Conservation (phyloP, 2,113 vertebrate species). For the Noctilio leporinus region DNA sequence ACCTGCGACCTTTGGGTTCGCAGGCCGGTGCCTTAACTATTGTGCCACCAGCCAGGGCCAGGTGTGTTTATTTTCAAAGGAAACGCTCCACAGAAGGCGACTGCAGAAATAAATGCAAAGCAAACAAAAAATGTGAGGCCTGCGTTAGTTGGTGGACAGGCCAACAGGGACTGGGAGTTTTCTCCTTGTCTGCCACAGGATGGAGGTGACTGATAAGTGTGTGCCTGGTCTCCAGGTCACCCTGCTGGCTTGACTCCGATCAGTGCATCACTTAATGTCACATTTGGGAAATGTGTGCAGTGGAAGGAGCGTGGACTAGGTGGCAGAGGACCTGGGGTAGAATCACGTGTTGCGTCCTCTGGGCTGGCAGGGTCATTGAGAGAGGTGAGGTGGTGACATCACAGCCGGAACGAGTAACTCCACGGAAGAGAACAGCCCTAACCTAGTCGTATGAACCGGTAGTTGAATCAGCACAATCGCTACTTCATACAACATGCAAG, state of each 20-base stretch:
- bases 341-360: neutral
- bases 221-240: neutral
- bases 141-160: fast-evolving
- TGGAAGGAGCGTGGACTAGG: neutral
- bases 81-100: neutral
- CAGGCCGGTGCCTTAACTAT: too few species aligned
- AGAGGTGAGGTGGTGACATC: neutral
- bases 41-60: too few species aligned
- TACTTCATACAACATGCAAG: conserved; percentile 73
- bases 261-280: fast-evolving
- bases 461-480: conserved; percentile 70
- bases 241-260: neutral
- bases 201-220: neutral
- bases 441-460: conserved; percentile 49
- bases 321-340: neutral
- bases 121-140: neutral
- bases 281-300: neutral
- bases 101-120: neutral
- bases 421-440: fast-evolving
- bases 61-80: neutral
- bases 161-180: neutral
- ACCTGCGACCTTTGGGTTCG: too few species aligned
- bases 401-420: neutral
- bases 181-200: neutral
- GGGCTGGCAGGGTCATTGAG: neutral